A percentile compares a stretch with the other conserved stretches of the same genome.
These are phyloP conservation scores for Synanthedon vespiformis DNA, from an alignment of 2,888 invertebrate species.

Conservation along the genomic window DNA sequence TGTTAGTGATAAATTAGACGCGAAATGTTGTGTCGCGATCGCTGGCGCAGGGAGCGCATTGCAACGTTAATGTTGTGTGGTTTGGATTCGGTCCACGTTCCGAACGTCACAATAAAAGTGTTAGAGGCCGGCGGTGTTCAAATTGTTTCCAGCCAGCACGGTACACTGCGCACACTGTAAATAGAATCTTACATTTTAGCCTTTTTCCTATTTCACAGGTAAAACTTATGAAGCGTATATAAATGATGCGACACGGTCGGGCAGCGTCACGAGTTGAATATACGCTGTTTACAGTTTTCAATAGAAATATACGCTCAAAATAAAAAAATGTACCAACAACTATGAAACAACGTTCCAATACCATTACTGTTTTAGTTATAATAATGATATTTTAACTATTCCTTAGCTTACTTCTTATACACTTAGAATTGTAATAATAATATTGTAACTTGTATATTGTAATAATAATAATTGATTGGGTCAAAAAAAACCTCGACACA, in stretches of 20 bases:
- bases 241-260: not conserved
- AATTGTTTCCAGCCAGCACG: conserved; percentile 48
- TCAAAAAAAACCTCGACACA: no score
- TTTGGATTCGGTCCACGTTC: conserved; percentile 57
- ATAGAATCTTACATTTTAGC: not conserved
- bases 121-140: conserved; percentile 35
- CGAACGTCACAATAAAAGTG: conserved; percentile 48
- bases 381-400: no score
- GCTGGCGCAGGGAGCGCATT: conserved; percentile 41
- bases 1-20: not conserved
- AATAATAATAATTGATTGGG: no score
- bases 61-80: conserved; percentile 52
- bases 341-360: no score
- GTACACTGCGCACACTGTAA: conserved; percentile 9
- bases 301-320: not conserved
- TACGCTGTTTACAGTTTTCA: not conserved
- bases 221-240: not conserved
- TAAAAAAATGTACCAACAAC: not conserved
- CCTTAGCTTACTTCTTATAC: no score
- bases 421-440: no score
- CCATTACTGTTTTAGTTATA: no score
- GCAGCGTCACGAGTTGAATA: conserved; percentile 1
- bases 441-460: no score
- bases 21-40: not conserved
- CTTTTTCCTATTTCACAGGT: not conserved